These are phyloP conservation scores for Acanthacorydalis orientalis DNA, from an alignment of 2,888 invertebrate genomes.

Conservation along the genomic window DNA sequence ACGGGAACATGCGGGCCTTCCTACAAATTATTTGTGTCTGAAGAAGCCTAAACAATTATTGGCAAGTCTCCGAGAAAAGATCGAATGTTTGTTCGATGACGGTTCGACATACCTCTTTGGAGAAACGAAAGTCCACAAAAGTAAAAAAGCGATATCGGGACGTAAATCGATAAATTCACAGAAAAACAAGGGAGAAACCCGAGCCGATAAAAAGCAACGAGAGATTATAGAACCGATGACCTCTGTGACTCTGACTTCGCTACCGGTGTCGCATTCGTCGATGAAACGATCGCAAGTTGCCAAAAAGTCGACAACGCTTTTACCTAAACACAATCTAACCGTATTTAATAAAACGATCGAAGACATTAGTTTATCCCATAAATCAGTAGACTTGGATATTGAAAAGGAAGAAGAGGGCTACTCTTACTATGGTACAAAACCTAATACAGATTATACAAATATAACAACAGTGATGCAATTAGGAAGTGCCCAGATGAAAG, in stretches of 20 bases:
- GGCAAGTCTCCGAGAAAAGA: constrained; percentile 7
- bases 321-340: background rate
- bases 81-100: constrained; percentile 7
- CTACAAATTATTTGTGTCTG: constrained; percentile 15
- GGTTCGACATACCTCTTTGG: constrained; percentile 10
- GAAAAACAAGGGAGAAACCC: background rate
- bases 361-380: background rate
- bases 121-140: constrained; percentile 1
- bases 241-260: background rate
- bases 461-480: constrained; percentile 35
- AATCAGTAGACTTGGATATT: background rate
- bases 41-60: constrained; percentile 5
- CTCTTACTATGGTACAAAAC: constrained; percentile 33
- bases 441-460: constrained; percentile 22
- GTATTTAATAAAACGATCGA: background rate
- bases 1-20: constrained; percentile 18
- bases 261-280: too few relatives aligned
- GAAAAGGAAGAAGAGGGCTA: constrained; percentile 14
- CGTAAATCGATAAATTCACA: background rate
- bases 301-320: background rate
- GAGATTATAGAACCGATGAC: background rate
- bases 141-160: background rate
- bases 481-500: constrained; percentile 30
- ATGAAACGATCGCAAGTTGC: background rate
- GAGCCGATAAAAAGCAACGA: background rate